phyloP scores from a whole-genome alignment of 2,888 invertebrate genomes.

The Steromphala cineraria region DNA sequence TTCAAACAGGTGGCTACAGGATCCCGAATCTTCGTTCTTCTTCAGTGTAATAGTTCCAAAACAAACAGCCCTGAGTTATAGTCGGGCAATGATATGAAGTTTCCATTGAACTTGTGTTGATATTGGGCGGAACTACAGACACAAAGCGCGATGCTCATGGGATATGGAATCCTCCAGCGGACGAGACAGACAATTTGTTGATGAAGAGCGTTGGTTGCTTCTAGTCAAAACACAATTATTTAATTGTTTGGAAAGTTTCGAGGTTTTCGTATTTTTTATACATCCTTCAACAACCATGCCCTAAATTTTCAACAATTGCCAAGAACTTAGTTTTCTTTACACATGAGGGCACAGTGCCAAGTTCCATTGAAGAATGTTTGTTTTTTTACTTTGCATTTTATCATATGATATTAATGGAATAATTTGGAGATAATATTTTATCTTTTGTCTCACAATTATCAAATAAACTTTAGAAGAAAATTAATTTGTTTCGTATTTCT shows the following conservation, averaged over 20 bases:
- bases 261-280: no score
- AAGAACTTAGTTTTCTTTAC: no score
- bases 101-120: not conserved
- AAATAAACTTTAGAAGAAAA: no score
- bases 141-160: not conserved
- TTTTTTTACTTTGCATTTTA: no score
- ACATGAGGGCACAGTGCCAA: no score
- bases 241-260: not conserved
- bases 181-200: not conserved
- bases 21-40: not conserved
- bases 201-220: not conserved
- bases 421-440: no score
- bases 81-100: not conserved
- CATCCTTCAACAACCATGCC: no score
- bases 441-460: no score
- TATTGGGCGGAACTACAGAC: not conserved
- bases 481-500: no score
- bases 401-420: no score
- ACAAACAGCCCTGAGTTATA: not conserved
- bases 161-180: not conserved
- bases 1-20: not conserved
- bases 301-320: no score
- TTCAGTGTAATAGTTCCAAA: slow-evolving; percentile 1
- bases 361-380: no score
- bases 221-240: not conserved